Evolutionary conservation across 2,797 vertebrate species (phyloP).

Genomic region (Ctenochaetus hawaiiensis): DNA sequence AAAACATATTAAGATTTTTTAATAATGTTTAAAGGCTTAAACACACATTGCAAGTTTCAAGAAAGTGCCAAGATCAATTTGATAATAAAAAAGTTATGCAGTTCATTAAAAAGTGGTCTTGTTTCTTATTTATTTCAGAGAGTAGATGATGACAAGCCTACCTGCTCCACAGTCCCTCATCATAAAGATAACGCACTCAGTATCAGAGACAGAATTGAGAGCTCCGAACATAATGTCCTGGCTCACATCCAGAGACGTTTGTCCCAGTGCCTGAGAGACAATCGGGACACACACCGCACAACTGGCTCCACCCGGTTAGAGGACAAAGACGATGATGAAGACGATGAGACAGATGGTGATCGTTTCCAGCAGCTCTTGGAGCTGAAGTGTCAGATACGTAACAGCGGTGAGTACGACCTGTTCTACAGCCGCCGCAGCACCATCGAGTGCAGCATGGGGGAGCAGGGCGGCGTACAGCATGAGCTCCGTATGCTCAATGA

Average conservation of each 20-base stretch:
- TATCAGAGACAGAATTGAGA: slow-evolving; percentile 88
- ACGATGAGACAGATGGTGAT: slow-evolving; percentile 88
- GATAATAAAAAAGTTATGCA: not conserved
- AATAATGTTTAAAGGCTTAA: not conserved
- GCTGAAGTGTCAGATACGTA: slow-evolving; percentile 96
- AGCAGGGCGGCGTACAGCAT: slow-evolving; percentile 89
- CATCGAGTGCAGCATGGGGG: slow-evolving; percentile 89
- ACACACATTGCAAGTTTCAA: not conserved
- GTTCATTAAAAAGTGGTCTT: not conserved
- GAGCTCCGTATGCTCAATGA: slow-evolving; percentile 96
- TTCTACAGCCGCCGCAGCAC: slow-evolving; percentile 95
- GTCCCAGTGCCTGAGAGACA: slow-evolving; percentile 84
- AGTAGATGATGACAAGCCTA: slow-evolving; percentile 91
- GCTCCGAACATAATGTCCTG: slow-evolving; percentile 90
- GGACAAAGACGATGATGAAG: slow-evolving; percentile 82
- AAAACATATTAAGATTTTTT: not conserved
- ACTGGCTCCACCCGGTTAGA: slow-evolving; percentile 76
- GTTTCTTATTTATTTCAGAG: slow-evolving; percentile 83
- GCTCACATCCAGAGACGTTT: slow-evolving; percentile 86
- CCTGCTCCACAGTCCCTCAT: slow-evolving; percentile 91
- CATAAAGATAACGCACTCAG: slow-evolving; percentile 88
- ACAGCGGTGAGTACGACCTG: slow-evolving; percentile 92
- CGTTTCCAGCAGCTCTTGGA: slow-evolving; percentile 94
- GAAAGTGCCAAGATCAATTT: not conserved
- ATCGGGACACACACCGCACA: slow-evolving; percentile 79